Evolutionary conservation across 1,140 invertebrate species (phyloP).

Genomic region (Drosophila pectinifera): DNA sequence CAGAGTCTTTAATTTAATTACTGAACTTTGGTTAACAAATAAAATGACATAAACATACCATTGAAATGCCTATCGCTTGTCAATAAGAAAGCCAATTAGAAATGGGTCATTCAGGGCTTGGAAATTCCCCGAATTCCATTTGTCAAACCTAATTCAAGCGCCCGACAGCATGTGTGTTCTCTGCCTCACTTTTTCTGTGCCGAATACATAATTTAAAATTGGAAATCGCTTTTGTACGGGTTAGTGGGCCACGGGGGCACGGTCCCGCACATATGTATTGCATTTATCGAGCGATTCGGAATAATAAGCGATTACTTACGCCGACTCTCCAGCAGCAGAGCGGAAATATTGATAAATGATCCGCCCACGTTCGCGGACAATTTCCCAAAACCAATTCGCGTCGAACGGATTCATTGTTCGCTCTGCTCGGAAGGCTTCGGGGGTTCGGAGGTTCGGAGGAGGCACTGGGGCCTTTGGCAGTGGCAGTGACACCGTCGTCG

Average conservation of each 20-base stretch:
- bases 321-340: conserved; percentile 27
- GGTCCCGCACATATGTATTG: background rate
- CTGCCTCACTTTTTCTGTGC: background rate
- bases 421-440: conserved; percentile 32
- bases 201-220: conserved; percentile 36
- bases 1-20: background rate
- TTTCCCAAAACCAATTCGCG: conserved; percentile 52
- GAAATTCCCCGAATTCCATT: conserved; percentile 26
- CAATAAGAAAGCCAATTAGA: conserved; percentile 39
- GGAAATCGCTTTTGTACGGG: conserved; percentile 7
- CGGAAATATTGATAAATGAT: conserved; percentile 78
- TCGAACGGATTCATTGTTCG: conserved; percentile 68
- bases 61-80: background rate
- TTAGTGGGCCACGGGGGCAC: conserved; percentile 18
- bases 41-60: background rate
- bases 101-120: conserved; percentile 11
- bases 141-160: conserved; percentile 25
- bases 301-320: conserved; percentile 68
- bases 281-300: conserved; percentile 61
- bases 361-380: conserved; percentile 55
- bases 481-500: conserved; percentile 44
- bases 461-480: conserved; percentile 16
- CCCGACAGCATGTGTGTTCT: conserved; percentile 18
- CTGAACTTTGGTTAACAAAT: background rate
- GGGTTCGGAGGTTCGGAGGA: too few species aligned